Base-by-base conservation (phyloP, 2,797 vertebrate genomes). In the Sphenodon punctatus region DNA sequence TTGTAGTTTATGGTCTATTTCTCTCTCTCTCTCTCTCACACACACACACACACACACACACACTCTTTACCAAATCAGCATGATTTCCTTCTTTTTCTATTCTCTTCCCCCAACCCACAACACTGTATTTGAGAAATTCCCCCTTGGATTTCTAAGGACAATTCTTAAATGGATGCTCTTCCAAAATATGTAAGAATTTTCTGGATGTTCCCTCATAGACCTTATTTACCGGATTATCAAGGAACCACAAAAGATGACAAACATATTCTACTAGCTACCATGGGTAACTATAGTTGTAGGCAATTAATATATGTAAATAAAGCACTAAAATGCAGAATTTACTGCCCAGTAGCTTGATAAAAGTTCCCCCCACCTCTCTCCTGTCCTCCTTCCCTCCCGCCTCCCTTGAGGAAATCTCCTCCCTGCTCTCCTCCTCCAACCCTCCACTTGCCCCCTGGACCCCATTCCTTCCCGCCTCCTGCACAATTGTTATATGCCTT, bases 1-100 rank as follows among this genome's bases (percentile, higher is more conserved):
- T 1, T 46, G 3, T 56, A 4, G 15, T 64, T 73, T 65, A 3
- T 20, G 22, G 19, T 7, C 3, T 7, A 72, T 36, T 16, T 13
- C 1, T 0, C 3, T 23, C 1, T 13, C 0, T 58, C 4, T 7
- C 42, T 15, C 11, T 42, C 42, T 15, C 11, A 25, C 14, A 15
- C 4, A 25, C 15, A n/a, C 25, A 49, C 8, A 16, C 22, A 23
- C n/a, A n/a, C n/a, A n/a, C n/a, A n/a, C n/a, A n/a, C n/a, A n/a
- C 49, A 16, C n/a, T 34, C 16, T 42, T 67, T 42, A 27, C 59
- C 42, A 64, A 10, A 1, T 49, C 9, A 55, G 5, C 51, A 78
- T 16, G 3, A 61, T 2, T 32, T 71, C 41, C 2, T 61, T 25
- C 5, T 38, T 39, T 45, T 13, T 36, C 6, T 15, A 19, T 75